Evolutionary conservation across 1,140 invertebrate species (phyloP).

Genomic region (Drosophila bocki): DNA sequence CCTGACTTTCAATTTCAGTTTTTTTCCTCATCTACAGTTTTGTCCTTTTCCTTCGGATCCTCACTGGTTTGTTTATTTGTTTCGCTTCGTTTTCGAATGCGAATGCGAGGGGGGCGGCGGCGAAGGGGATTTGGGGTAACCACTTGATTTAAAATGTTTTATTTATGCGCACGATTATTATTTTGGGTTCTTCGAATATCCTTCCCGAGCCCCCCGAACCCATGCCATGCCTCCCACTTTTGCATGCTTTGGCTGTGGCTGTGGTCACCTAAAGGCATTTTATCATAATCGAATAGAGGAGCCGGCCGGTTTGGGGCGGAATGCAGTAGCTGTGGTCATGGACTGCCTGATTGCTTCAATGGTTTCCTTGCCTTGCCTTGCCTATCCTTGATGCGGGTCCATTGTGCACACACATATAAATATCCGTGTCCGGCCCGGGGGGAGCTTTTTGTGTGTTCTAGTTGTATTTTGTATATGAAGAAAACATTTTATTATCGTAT

Average conservation of each 20-base stretch:
- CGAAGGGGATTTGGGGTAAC: slow-evolving; percentile 37
- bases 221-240: slow-evolving; percentile 9
- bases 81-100: slow-evolving; percentile 49
- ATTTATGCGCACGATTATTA: slow-evolving; percentile 81
- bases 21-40: slow-evolving; percentile 34
- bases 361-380: slow-evolving; percentile 49
- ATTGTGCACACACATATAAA: slow-evolving; percentile 54
- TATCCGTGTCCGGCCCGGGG: slow-evolving; percentile 35
- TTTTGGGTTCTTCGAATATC: slow-evolving; percentile 61
- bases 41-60: slow-evolving; percentile 44
- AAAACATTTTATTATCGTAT: slow-evolving; percentile 74
- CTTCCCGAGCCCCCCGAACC: slow-evolving; percentile 11
- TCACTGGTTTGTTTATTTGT: slow-evolving; percentile 70
- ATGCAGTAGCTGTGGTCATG: slow-evolving; percentile 53
- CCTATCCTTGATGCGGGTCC: slow-evolving; percentile 67
- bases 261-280: slow-evolving; percentile 75
- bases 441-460: slow-evolving; percentile 62
- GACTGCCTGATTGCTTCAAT: slow-evolving; percentile 64
- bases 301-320: slow-evolving; percentile 16
- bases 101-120: background rate
- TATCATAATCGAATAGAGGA: slow-evolving; percentile 73
- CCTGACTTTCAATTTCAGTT: slow-evolving; percentile 79
- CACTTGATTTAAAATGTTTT: slow-evolving; percentile 82
- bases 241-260: slow-evolving; percentile 46
- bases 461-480: slow-evolving; percentile 51